A percentile compares a stretch with the other conserved stretches of the same genome.
These are phyloP conservation scores for Trichacis sp. DNA, from an alignment of 2,888 invertebrate genomes.

Conservation along the genomic window DNA sequence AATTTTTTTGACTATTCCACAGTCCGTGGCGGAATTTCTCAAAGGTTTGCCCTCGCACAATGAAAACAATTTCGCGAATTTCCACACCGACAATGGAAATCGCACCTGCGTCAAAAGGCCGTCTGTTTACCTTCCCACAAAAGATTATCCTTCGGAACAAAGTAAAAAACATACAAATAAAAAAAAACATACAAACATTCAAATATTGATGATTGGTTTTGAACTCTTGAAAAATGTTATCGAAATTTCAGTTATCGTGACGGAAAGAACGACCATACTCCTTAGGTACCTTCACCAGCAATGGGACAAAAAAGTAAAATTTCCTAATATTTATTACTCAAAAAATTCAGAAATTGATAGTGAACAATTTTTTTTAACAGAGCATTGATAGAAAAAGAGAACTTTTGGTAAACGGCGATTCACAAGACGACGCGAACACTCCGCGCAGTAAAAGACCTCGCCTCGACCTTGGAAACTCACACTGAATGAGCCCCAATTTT, in stretches of 20 bases:
- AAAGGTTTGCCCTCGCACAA: constrained; percentile 92
- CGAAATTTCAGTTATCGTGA: constrained; percentile 85
- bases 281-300: constrained; percentile 94
- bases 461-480: constrained; percentile 67
- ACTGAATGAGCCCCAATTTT: constrained; percentile 49
- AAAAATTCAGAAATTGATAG: neutral
- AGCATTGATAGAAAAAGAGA: constrained; percentile 76
- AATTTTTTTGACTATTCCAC: constrained; percentile 59
- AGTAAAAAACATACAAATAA: too few species aligned
- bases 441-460: constrained; percentile 75
- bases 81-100: constrained; percentile 87
- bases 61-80: constrained; percentile 90
- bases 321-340: too few species aligned
- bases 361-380: constrained; percentile 56
- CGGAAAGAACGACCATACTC: constrained; percentile 94
- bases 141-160: constrained; percentile 93
- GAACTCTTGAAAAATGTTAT: too few species aligned
- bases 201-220: too few species aligned
- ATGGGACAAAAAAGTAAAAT: constrained; percentile 90
- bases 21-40: constrained; percentile 91
- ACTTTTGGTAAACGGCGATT: constrained; percentile 68
- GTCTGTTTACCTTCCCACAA: constrained; percentile 92
- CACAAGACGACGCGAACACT: constrained; percentile 73
- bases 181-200: too few species aligned
- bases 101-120: constrained; percentile 87